Percentiles rank a stretch among this genome's conserved stretches.
phyloP scores from a whole-genome alignment of 2,888 invertebrate species.

The Rhimphoctona megacephalus region DNA sequence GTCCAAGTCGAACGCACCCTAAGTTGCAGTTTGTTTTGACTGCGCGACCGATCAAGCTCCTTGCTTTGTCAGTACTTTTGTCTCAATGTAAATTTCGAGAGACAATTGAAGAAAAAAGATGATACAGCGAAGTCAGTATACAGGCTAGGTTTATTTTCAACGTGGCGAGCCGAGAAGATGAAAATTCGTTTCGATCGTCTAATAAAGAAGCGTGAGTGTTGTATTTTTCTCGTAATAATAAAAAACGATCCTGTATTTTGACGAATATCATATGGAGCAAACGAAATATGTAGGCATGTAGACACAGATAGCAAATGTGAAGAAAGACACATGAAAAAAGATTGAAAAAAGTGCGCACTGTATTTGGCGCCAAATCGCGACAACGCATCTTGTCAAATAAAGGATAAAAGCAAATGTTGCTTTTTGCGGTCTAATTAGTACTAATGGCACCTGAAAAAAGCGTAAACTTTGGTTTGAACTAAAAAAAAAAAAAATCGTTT shows the following conservation, averaged over 20 bases:
- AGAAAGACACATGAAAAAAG: neutral
- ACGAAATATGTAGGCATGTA: neutral
- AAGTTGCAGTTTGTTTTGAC: neutral
- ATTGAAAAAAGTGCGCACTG: neutral
- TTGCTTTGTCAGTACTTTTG: neutral
- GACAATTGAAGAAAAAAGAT: neutral
- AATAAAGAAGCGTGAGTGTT: neutral
- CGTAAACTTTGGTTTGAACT: neutral
- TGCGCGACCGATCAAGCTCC: neutral
- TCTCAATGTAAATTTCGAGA: neutral
- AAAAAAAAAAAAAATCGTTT: neutral
- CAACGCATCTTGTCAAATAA: too few relatives aligned
- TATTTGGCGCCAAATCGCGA: neutral
- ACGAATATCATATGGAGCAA: neutral
- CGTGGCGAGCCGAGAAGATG: constrained; percentile 25
- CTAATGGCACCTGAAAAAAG: neutral
- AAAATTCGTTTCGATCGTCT: neutral
- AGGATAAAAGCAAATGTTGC: neutral
- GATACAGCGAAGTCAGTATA: neutral
- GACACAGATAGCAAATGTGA: neutral
- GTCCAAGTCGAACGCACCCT: too few relatives aligned
- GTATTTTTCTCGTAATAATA: constrained; percentile 12
- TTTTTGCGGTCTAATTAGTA: neutral
- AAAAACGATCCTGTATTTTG: neutral
- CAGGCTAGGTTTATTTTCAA: constrained; percentile 13